A percentile compares a stretch with the other conserved stretches of the same genome.
phyloP scores from a whole-genome alignment of 2,888 invertebrate genomes.

The Polyploca ridens region DNA sequence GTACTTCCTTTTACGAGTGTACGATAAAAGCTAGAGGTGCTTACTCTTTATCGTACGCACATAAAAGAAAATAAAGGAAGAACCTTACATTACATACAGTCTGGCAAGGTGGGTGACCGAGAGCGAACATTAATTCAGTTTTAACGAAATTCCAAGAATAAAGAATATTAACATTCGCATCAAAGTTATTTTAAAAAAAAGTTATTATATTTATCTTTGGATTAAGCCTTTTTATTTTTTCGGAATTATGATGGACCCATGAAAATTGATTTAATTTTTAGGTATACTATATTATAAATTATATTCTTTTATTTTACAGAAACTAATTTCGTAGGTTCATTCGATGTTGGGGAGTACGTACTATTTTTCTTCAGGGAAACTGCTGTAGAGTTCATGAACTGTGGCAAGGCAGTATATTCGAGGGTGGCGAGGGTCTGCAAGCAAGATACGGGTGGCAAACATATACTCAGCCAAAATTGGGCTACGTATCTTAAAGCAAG shows the following conservation, averaged over 20 bases:
- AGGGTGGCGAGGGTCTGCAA: constrained; percentile 90
- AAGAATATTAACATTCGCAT: no score
- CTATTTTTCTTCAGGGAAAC: constrained; percentile 90
- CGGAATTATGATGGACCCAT: no score
- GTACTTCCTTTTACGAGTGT: constrained; percentile 56
- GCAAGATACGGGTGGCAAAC: constrained; percentile 87
- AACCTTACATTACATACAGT: constrained; percentile 27
- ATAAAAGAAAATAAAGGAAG: constrained; percentile 53
- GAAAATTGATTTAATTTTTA: no score
- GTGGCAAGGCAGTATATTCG: constrained; percentile 88
- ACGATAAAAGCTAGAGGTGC: constrained; percentile 51
- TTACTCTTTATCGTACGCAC: constrained; percentile 48
- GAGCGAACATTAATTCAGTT: background rate
- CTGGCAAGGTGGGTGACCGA: constrained; percentile 8
- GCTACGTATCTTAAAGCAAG: constrained; percentile 88
- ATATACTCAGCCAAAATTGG: constrained; percentile 87
- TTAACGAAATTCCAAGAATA: background rate
- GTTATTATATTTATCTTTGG: no score
- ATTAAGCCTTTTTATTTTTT: no score
- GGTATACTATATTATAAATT: background rate
- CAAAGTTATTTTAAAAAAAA: no score
- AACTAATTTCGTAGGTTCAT: constrained; percentile 89
- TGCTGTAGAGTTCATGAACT: constrained; percentile 88
- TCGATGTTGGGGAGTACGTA: constrained; percentile 88
- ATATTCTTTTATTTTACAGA: constrained; percentile 76